phyloP scores from a whole-genome alignment of 2,888 invertebrate species.

The Hypomecis atomaria region DNA sequence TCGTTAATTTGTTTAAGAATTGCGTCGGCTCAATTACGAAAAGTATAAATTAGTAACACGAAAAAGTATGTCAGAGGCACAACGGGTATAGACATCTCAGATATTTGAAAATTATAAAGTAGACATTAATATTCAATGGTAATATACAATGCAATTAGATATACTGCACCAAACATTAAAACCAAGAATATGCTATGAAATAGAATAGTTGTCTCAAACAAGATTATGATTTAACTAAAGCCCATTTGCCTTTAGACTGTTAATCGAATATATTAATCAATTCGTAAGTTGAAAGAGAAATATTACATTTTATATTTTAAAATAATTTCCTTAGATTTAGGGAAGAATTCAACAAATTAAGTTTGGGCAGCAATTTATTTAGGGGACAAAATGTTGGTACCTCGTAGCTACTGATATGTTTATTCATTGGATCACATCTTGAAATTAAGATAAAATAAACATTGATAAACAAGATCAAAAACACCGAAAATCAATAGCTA shows the following conservation, averaged over 20 bases:
- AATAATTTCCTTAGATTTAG: slow-evolving; percentile 40
- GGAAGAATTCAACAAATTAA: slow-evolving; percentile 46
- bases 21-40: not conserved
- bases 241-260: slow-evolving; percentile 76
- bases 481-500: slow-evolving; percentile 37
- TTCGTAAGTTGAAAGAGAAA: slow-evolving; percentile 58
- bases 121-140: slow-evolving; percentile 74
- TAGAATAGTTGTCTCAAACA: slow-evolving; percentile 68
- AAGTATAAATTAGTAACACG: not conserved
- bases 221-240: slow-evolving; percentile 72
- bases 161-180: slow-evolving; percentile 83
- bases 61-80: slow-evolving; percentile 66
- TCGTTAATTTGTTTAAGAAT: not conserved
- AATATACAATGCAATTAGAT: slow-evolving; percentile 83
- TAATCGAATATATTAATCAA: slow-evolving; percentile 65
- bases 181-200: slow-evolving; percentile 78
- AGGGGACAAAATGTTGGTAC: slow-evolving; percentile 36
- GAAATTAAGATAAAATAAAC: slow-evolving; percentile 7
- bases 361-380: slow-evolving; percentile 63
- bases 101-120: slow-evolving; percentile 65
- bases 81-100: slow-evolving; percentile 58
- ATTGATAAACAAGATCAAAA: not conserved
- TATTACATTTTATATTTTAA: slow-evolving; percentile 47
- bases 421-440: not conserved
- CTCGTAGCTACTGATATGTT: slow-evolving; percentile 53